Evolutionary conservation across 1,140 invertebrate genomes (phyloP).

Genomic region (Acromyrmex heyeri): DNA sequence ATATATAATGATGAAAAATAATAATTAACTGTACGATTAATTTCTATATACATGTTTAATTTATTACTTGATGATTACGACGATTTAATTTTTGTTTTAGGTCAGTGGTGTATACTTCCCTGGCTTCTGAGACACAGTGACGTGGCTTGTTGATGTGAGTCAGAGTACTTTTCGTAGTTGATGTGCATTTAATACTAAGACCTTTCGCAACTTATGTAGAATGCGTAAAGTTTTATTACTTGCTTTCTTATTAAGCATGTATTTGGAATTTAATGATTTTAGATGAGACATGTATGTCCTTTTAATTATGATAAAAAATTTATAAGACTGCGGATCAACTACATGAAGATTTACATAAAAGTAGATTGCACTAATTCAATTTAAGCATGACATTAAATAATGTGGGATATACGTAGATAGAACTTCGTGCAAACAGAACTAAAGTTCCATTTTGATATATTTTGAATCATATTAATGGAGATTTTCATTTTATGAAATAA

Average conservation of each 20-base stretch:
- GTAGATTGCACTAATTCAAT: slow-evolving; percentile 6
- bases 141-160: slow-evolving; percentile 84
- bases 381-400: slow-evolving; percentile 10
- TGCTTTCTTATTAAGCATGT: not conserved
- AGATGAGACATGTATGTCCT: not conserved
- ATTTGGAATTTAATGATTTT: slow-evolving; percentile 22
- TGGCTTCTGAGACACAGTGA: slow-evolving; percentile 81
- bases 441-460: slow-evolving; percentile 19
- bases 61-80: not conserved
- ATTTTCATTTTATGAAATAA: slow-evolving; percentile 12
- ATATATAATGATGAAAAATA: not conserved
- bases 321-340: not conserved
- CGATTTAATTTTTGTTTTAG: slow-evolving; percentile 76
- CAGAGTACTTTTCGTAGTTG: slow-evolving; percentile 75
- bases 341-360: slow-evolving; percentile 22
- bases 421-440: not conserved
- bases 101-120: slow-evolving; percentile 85
- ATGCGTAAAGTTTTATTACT: slow-evolving; percentile 11
- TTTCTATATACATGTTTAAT: slow-evolving; percentile 7
- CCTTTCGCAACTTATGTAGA: not conserved
- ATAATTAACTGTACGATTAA: not conserved
- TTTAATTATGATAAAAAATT: slow-evolving; percentile 10
- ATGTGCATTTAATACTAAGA: slow-evolving; percentile 20
- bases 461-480: slow-evolving; percentile 13
- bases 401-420: not conserved